These are phyloP conservation scores for Cephonodes hylas DNA, from an alignment of 2,888 invertebrate species.

Conservation along the genomic window DNA sequence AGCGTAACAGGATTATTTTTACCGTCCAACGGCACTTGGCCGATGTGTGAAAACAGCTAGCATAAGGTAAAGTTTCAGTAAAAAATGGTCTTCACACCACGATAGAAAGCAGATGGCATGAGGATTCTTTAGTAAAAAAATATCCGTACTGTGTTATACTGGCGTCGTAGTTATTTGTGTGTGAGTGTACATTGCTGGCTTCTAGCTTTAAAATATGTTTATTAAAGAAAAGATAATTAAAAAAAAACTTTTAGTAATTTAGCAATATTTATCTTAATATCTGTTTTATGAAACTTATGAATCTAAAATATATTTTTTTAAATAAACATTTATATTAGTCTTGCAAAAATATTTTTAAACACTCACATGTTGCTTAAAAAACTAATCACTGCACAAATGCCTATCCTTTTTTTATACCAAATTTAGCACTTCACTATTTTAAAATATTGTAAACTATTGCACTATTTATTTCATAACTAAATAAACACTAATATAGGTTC, in stretches of 20 bases:
- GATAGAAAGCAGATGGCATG: conserved; percentile 20
- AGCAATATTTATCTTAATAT: no score
- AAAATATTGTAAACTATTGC: not conserved
- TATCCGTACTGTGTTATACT: not conserved
- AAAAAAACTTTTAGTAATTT: no score
- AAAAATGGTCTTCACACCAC: conserved; percentile 3
- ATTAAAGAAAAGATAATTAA: no score
- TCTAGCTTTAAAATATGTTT: not conserved
- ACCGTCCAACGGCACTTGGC: not conserved
- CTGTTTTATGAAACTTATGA: no score
- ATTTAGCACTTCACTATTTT: not conserved
- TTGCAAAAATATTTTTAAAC: no score
- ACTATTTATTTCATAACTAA: no score
- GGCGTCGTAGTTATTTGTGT: not conserved
- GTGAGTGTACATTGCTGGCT: not conserved
- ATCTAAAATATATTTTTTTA: no score
- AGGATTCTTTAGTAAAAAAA: conserved; percentile 10
- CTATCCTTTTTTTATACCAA: not conserved
- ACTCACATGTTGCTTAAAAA: no score
- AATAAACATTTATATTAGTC: no score
- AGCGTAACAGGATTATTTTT: not conserved
- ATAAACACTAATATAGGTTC: no score
- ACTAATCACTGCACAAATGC: not conserved
- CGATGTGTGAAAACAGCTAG: not conserved
- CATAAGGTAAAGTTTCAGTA: not conserved